Base-by-base conservation (phyloP, 1,140 invertebrate genomes). In the Penaeus chinensis region DNA sequence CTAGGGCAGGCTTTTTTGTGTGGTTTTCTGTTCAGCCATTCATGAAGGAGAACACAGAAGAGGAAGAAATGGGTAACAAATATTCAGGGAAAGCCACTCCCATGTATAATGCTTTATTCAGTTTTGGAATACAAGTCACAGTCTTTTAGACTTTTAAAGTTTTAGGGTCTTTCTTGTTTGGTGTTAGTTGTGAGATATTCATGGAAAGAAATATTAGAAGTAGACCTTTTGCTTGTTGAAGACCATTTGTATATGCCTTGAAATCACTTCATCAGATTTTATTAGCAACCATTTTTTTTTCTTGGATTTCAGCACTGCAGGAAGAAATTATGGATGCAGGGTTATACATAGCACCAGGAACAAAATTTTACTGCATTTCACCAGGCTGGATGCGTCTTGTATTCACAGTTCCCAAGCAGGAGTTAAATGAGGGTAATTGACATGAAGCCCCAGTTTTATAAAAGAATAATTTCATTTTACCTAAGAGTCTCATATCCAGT, bases 361-460 rank as follows among this genome's bases (percentile, higher is more conserved):
- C 71, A 71, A 84, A 76, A 20, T 22, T 84, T 16, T 54, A 84
- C 19, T 84, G 82, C 37, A 27, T 32, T 24, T 27, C 71, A 66
- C 82, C 82, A 19, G 82, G 82, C n/a, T 84, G 82, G 82, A 74
- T 74, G 22, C 71, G 82, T 47, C 60, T 84, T 54, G 47, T 84
- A 5, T 84, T 74, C 54, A 37, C 82, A 60, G 82, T 62, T 18
- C 22, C 47, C 10, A 60, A 84, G 7, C 42, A 84, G 42, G 69
- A 27, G 76, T 32, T 84, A 13, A 71, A 84, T 13, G 47, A 76
- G 76, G 82, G 82, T 84, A 27, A 60, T 47, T 13, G 47, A 47
- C 7, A 47, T 13, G 11, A 47, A 47, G 47, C 7, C 47, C 47
- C 47, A 47, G 0, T 10, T 7, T 13, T 47, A 47, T 7, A 47